Conservation (phyloP, 2,113 vertebrate genomes). For the Gymnarchus niloticus region DNA sequence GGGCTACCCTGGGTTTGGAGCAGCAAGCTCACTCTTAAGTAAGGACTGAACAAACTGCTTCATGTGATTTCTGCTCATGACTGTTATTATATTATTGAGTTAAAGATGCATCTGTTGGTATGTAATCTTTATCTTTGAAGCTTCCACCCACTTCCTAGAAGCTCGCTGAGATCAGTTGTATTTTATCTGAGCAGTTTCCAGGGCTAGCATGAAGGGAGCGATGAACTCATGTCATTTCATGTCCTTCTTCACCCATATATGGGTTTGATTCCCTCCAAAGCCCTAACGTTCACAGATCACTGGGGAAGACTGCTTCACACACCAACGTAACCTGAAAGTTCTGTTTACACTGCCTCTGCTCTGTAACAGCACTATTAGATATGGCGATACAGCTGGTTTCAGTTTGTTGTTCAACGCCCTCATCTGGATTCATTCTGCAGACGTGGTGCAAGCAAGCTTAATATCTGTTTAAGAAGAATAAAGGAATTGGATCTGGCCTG, state of each 20-base stretch:
- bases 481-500: not conserved
- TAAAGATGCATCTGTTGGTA: constrained; percentile 42
- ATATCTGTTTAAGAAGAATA: constrained; percentile 16
- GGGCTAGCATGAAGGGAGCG: not conserved
- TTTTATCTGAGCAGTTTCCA: not conserved
- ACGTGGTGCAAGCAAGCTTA: constrained; percentile 32
- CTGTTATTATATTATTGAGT: constrained; percentile 55
- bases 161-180: not conserved
- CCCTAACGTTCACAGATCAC: not conserved
- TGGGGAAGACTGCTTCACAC: constrained; percentile 24
- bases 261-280: constrained; percentile 2
- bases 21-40: not conserved
- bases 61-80: constrained; percentile 58
- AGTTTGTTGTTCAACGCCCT: constrained; percentile 45
- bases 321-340: constrained; percentile 29
- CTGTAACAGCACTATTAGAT: constrained; percentile 49
- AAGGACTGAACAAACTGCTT: not conserved
- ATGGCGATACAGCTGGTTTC: constrained; percentile 57
- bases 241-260: not conserved
- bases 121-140: not conserved
- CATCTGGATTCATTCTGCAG: constrained; percentile 56
- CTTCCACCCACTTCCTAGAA: not conserved
- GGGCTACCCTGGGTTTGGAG: not conserved
- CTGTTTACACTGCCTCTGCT: constrained; percentile 34
- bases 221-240: not conserved